These are phyloP conservation scores for Sarcophaga subvicina DNA, from an alignment of 2,888 invertebrate genomes.

Conservation along the genomic window DNA sequence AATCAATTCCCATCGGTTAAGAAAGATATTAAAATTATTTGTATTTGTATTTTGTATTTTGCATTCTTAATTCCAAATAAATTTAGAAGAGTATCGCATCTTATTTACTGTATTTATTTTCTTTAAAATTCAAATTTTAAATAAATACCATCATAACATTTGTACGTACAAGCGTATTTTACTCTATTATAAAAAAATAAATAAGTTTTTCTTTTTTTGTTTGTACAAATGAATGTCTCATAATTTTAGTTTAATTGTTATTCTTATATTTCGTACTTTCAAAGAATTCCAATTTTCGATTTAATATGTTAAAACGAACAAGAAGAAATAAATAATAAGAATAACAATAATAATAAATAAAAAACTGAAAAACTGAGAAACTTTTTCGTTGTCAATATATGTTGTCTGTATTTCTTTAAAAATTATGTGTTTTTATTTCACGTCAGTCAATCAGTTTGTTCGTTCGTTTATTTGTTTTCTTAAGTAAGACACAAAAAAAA, in stretches of 20 bases:
- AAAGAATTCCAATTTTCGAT: constrained; percentile 31
- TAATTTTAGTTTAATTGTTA: constrained; percentile 25
- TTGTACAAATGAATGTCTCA: not conserved
- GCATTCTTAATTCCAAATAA: too few species aligned
- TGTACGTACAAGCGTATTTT: too few species aligned
- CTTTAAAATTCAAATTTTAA: too few species aligned
- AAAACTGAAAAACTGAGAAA: not conserved
- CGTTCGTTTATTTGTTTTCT: constrained; percentile 18
- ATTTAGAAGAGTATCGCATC: too few species aligned
- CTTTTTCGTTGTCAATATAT: not conserved
- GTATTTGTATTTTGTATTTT: too few species aligned
- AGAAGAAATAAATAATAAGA: too few species aligned
- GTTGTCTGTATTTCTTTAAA: not conserved
- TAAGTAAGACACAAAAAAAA: constrained; percentile 53
- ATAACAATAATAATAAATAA: too few species aligned
- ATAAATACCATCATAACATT: too few species aligned
- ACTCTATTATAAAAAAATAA: not conserved
- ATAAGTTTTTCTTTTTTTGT: not conserved
- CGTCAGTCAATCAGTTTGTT: not conserved
- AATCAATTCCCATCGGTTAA: too few species aligned
- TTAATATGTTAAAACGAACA: not conserved
- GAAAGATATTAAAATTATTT: too few species aligned
- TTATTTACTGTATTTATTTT: too few species aligned
- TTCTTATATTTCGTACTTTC: constrained; percentile 3
- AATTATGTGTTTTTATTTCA: constrained; percentile 12